Evolutionary conservation across 1,140 invertebrate species (phyloP).

Genomic region (Drosophila burlai): DNA sequence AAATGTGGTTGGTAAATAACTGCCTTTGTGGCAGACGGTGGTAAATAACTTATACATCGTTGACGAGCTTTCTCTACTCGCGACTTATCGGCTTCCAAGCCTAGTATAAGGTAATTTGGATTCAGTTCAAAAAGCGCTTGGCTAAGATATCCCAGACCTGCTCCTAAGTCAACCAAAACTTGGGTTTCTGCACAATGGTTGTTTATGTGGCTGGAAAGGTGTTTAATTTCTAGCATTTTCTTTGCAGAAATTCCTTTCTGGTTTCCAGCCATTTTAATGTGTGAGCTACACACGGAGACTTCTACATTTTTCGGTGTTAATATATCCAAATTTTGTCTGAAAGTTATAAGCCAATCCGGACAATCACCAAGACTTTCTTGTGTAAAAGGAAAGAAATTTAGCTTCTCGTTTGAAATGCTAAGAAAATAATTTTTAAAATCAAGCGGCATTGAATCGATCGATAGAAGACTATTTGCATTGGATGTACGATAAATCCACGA

Average conservation of each 20-base stretch:
- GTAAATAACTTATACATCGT: slow-evolving; percentile 87
- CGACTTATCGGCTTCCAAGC: slow-evolving; percentile 89
- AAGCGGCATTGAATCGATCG: slow-evolving; percentile 86
- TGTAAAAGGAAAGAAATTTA: slow-evolving; percentile 65
- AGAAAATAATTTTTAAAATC: slow-evolving; percentile 86
- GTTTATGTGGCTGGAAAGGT: slow-evolving; percentile 87
- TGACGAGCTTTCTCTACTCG: slow-evolving; percentile 88
- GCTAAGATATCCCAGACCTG: slow-evolving; percentile 93
- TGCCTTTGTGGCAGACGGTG: slow-evolving; percentile 70
- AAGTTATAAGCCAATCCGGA: slow-evolving; percentile 23
- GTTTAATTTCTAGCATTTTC: slow-evolving; percentile 90
- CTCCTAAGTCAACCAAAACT: slow-evolving; percentile 92
- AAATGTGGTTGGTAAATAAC: slow-evolving; percentile 88
- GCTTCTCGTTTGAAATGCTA: slow-evolving; percentile 84
- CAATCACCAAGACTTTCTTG: slow-evolving; percentile 31
- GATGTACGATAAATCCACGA: slow-evolving; percentile 89
- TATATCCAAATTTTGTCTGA: slow-evolving; percentile 34
- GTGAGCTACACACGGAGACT: background rate
- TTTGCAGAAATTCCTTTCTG: slow-evolving; percentile 86
- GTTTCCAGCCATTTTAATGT: background rate
- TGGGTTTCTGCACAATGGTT: slow-evolving; percentile 85
- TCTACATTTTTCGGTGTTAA: slow-evolving; percentile 64
- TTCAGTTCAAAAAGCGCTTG: slow-evolving; percentile 87
- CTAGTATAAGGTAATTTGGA: slow-evolving; percentile 89
- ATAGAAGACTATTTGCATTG: slow-evolving; percentile 88